Evolutionary conservation across 2,113 vertebrate genomes (phyloP).

Genomic region (Varanus komodoensis): DNA sequence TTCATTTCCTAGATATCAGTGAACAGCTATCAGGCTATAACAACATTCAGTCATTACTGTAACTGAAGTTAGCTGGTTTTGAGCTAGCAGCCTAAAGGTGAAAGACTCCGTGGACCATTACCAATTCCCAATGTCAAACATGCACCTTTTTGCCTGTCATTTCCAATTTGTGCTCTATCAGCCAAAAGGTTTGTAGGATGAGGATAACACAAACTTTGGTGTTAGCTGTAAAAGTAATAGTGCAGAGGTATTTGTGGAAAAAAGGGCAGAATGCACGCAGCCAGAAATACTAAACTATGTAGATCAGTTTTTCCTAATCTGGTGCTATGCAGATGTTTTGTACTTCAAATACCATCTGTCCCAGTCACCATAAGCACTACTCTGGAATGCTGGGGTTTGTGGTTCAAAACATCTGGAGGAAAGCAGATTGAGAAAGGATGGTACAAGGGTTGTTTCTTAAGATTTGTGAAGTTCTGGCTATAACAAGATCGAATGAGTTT

Average conservation of each 20-base stretch:
- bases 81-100: constrained; percentile 38
- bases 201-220: constrained; percentile 29
- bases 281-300: constrained; percentile 18
- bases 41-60: constrained; percentile 27
- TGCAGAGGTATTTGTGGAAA: constrained; percentile 3
- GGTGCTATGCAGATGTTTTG: too few species aligned
- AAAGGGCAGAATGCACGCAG: background rate
- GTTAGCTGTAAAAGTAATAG: background rate
- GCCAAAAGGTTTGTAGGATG: background rate
- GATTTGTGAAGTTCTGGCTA: background rate
- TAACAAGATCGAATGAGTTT: too few species aligned
- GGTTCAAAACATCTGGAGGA: too few species aligned
- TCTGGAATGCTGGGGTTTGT: too few species aligned
- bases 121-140: background rate
- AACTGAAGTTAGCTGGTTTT: constrained; percentile 39
- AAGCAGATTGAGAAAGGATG: too few species aligned
- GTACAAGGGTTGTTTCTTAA: constrained; percentile 12
- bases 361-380: too few species aligned
- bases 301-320: too few species aligned
- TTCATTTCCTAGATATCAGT: constrained; percentile 26
- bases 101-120: constrained; percentile 43
- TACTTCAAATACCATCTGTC: too few species aligned
- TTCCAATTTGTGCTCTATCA: constrained; percentile 56
- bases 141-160: constrained; percentile 32
- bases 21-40: constrained; percentile 41